Evolutionary conservation across 2,797 vertebrate genomes (phyloP).

Genomic region (Eidolon dupreanum): DNA sequence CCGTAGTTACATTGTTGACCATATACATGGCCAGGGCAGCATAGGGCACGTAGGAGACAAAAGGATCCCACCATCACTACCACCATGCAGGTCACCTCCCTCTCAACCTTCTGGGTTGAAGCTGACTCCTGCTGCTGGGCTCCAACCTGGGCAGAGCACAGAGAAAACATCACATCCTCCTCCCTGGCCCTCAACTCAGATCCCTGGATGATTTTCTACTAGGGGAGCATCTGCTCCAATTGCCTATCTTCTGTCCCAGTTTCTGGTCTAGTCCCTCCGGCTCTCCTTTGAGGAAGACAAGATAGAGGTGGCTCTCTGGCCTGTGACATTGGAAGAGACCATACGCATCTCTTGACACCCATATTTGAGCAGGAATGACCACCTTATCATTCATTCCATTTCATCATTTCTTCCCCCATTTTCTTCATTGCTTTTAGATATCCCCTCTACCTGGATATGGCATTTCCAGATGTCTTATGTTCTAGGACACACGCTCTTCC

Average conservation of each 20-base stretch:
- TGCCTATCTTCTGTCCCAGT: neutral
- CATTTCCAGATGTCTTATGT: neutral
- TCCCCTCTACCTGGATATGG: neutral
- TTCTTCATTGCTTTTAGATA: neutral
- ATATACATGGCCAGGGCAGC: slow-evolving; percentile 90
- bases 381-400: neutral
- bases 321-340: neutral
- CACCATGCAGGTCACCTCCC: slow-evolving; percentile 92
- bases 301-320: neutral
- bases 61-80: slow-evolving; percentile 91
- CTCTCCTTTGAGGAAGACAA: neutral
- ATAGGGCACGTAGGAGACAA: slow-evolving; percentile 90
- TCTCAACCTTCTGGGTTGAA: slow-evolving; percentile 91
- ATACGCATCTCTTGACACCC: neutral
- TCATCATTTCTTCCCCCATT: neutral
- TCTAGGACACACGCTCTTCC: neutral
- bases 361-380: neutral
- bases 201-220: neutral
- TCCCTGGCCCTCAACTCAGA: neutral
- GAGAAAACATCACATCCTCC: neutral
- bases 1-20: slow-evolving; percentile 89
- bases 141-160: slow-evolving; percentile 85
- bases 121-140: slow-evolving; percentile 92
- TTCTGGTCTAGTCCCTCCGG: neutral
- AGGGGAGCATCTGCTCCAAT: neutral